Base-by-base conservation (phyloP, 64 coral and sea anemone genomes). In the Pocillopora damicornis region DNA sequence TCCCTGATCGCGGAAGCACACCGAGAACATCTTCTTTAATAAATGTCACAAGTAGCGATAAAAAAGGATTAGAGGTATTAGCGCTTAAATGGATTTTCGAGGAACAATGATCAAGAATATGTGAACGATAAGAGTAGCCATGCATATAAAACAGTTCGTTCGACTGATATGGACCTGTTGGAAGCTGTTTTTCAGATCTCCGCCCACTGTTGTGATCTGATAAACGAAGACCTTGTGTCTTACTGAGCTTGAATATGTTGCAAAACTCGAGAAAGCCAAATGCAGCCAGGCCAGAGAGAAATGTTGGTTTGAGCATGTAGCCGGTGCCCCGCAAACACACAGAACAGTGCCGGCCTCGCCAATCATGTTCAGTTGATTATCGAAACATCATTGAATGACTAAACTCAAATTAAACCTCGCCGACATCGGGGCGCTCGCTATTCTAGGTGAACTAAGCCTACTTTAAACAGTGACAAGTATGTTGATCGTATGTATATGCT, bases 41-140 rank as follows among this genome's bases (percentile, higher is more conserved):
- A 85, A 85, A 85, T 85, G 81, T 85, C 81, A 85, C 81, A 56
- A 72, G 38, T 72, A 18, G 64, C 42, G 81, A 85, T 85, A 85
- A 85, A 85, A 73, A 85, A 85, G 81, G 81, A 85, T 85, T 85
- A 85, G 81, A 59, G 81, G 81, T 73, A 85, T 85, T 85, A 85
- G 81, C 63, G 63, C 11, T 37, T 85, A 72, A 85, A 85, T 72
- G 63, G 81, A 68, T 72, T 73, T 85, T 37, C 37, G 35, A 67
- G 37, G 79, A 85, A 85, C 81, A 85, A 85, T 85, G 25, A 63
- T 15, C 37, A 51, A 85, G 81, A 37, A 85, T 58, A 20, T 17
- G 61, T 26, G 68, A 66, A 72, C 63, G 81, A 85, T 85, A 85
- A 85, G 81, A 66, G 81, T 51, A 85, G 20, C 65, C 81, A 72